A percentile compares a stretch with the other conserved stretches of the same genome.
Conservation (phyloP, 2,113 vertebrate genomes). For the Okapia johnstoni region DNA sequence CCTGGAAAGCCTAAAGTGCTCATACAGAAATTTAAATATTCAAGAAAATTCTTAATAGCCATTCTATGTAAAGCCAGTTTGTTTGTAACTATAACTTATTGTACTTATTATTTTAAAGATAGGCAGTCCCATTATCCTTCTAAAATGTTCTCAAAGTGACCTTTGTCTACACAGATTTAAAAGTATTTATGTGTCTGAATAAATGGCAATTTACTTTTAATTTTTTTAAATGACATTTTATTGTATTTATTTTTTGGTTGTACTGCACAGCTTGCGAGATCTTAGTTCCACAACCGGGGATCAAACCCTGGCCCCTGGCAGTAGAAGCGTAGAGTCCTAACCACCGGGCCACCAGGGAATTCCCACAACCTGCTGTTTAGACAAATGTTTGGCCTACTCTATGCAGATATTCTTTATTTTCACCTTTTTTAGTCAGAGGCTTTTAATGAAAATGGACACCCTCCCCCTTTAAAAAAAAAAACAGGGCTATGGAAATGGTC, state of each 20-base stretch:
- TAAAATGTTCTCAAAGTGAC: not conserved
- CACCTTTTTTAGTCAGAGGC: not conserved
- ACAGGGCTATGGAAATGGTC: not conserved
- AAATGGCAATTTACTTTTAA: not conserved
- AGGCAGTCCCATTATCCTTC: not conserved
- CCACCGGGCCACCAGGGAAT: not conserved
- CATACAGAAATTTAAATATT: not conserved
- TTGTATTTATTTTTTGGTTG: not conserved
- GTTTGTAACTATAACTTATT: not conserved
- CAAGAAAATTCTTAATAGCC: not conserved
- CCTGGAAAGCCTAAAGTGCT: not conserved
- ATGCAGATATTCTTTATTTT: not conserved
- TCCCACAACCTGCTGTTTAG: not conserved
- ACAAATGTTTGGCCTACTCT: not conserved
- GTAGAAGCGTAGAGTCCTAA: not conserved
- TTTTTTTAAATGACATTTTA: not conserved
- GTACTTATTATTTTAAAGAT: not conserved
- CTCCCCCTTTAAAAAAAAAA: not conserved
- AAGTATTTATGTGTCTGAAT: not conserved
- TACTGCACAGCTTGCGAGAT: not conserved
- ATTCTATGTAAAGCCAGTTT: not conserved
- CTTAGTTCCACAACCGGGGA: not conserved
- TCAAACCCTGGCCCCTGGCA: not conserved
- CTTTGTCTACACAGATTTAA: not conserved
- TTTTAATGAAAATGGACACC: not conserved